Percentiles rank a stretch among this genome's conserved stretches.
These are phyloP conservation scores for Steinernema feltiae DNA, from an alignment of 1,140 invertebrate genomes.

Conservation along the genomic window DNA sequence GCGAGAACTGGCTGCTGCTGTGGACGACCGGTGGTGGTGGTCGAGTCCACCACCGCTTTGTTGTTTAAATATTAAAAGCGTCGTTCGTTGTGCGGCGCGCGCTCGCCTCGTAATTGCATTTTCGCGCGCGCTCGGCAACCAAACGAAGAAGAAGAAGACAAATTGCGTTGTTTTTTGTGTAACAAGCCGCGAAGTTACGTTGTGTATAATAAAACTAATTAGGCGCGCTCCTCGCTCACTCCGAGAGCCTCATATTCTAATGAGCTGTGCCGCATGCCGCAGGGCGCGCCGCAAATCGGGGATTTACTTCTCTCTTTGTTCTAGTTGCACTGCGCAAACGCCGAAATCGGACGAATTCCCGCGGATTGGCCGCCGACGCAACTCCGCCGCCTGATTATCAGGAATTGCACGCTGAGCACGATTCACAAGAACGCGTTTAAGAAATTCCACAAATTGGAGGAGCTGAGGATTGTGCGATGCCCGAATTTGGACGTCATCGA, in stretches of 20 bases:
- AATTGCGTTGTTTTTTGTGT: too few species aligned
- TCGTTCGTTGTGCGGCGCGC: too few species aligned
- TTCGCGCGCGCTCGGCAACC: too few species aligned
- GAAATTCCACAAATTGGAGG: neutral
- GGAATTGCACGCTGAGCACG: neutral
- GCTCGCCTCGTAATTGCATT: conserved; percentile 10
- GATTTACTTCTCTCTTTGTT: too few species aligned
- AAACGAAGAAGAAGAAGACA: too few species aligned
- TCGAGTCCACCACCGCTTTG: too few species aligned
- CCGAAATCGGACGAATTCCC: neutral
- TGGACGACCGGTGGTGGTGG: neutral
- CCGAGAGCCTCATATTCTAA: too few species aligned
- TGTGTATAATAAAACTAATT: conserved; percentile 11
- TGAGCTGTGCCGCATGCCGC: too few species aligned
- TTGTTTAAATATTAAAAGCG: conserved; percentile 13
- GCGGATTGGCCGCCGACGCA: neutral
- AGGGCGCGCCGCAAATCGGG: too few species aligned
- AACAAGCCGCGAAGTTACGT: too few species aligned
- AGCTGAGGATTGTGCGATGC: neutral
- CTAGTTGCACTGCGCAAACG: neutral
- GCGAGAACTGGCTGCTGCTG: too few species aligned
- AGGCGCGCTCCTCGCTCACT: too few species aligned
- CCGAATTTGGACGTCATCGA: conserved; percentile 4
- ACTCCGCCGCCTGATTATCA: neutral
- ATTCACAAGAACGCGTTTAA: neutral